Base-by-base conservation (phyloP, 2,113 vertebrate species). In the Lota lota region DNA sequence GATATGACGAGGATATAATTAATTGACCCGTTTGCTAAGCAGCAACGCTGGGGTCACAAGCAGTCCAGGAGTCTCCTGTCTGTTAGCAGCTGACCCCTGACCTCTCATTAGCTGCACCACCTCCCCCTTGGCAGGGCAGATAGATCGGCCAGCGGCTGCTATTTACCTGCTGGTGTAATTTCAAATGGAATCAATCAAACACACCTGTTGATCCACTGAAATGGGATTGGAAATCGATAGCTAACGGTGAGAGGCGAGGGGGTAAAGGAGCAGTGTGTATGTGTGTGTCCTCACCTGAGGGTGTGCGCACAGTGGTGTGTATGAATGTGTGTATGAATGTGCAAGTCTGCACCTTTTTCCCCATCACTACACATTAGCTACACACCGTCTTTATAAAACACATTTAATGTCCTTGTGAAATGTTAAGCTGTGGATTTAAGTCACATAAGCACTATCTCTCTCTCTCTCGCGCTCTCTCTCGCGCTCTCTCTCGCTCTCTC, bases 351-450 rank as follows among this genome's bases (percentile, higher is more conserved):
- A 56, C 53, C 18, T 56, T 56, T 56, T 56, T 56, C 1, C n/a
- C n/a, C n/a, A 56, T 56, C n/a, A 4, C 53, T 5, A 56, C 53
- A 18, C 53, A n/a, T 56, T 56, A 47, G 15, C 2, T 5, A 17
- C 16, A 24, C 22, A 5, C 6, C 12, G 10, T 17, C 16, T 62
- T 14, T 10, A 64, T 16, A 63, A 67, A 66, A 70, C 61, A 22
- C 36, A 65, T 81, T 75, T 62, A 51, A 50, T 24, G 66, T 70
- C 77, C 75, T 80, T 78, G 67, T 54, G 22, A 16, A 57, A 79
- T 78, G 70, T 82, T 67, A 77, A 78, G 60, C 12, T 22, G 8
- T 5, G 69, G 59, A 66, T 18, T 58, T 40, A 3, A 1, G n/a
- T 22, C 65, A 15, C 15, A 47, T 47, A 47, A 47, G 40, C 40